These are phyloP conservation scores for Carabus problematicus DNA, from an alignment of 2,888 invertebrate genomes.

Conservation along the genomic window DNA sequence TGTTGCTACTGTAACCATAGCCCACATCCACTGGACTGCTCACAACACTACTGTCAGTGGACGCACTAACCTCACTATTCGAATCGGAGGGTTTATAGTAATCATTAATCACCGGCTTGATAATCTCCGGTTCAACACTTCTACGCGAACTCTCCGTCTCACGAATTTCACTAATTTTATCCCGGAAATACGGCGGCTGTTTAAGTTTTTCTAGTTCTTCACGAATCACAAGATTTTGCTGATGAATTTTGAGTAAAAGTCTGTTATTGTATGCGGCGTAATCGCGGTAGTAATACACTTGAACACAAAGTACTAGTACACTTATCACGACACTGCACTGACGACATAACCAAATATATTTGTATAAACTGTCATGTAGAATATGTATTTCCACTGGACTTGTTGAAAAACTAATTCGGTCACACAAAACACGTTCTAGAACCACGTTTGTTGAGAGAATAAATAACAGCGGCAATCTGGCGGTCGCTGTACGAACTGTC, in stretches of 20 bases:
- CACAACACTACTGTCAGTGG: slow-evolving; percentile 15
- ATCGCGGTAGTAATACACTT: slow-evolving; percentile 58
- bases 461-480: slow-evolving; percentile 64
- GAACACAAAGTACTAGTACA: slow-evolving; percentile 53
- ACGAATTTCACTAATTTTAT: slow-evolving; percentile 5
- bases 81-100: slow-evolving; percentile 39
- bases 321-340: slow-evolving; percentile 56
- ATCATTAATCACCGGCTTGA: slow-evolving; percentile 37
- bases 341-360: slow-evolving; percentile 60
- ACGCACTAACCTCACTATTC: slow-evolving; percentile 41
- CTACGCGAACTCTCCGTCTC: slow-evolving; percentile 17
- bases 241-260: slow-evolving; percentile 57
- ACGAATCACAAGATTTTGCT: slow-evolving; percentile 53
- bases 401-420: slow-evolving; percentile 44
- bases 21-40: neutral
- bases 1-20: neutral
- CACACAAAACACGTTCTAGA: slow-evolving; percentile 59
- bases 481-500: slow-evolving; percentile 62
- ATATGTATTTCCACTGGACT: slow-evolving; percentile 47
- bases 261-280: slow-evolving; percentile 57
- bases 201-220: slow-evolving; percentile 41
- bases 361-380: slow-evolving; percentile 56
- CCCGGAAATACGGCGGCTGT: neutral
- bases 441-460: slow-evolving; percentile 62
- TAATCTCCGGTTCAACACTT: slow-evolving; percentile 23